A percentile compares a stretch with the other conserved stretches of the same genome.
phyloP scores from a whole-genome alignment of 2,113 vertebrate species.

The Marmota flaviventris region DNA sequence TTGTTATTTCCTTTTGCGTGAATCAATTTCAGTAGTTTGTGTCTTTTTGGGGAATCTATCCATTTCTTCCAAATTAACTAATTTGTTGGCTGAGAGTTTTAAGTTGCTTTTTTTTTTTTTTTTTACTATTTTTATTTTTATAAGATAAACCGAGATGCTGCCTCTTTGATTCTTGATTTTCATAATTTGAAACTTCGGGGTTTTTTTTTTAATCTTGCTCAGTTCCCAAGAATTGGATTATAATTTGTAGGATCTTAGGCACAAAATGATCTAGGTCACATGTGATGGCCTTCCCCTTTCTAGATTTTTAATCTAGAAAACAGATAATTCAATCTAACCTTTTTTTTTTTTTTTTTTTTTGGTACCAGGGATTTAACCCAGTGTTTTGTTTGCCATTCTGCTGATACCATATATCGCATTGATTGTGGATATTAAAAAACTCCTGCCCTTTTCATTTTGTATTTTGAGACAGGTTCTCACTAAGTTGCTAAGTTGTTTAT shows the following conservation, averaged over 20 bases:
- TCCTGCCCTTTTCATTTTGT: no score
- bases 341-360: no score
- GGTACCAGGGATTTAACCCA: no score
- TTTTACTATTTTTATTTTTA: neutral
- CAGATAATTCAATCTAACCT: no score
- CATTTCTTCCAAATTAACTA: neutral
- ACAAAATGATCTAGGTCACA: neutral
- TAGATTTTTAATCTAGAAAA: no score
- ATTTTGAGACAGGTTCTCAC: no score
- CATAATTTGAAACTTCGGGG: neutral
- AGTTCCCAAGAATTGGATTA: neutral
- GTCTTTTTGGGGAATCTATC: neutral
- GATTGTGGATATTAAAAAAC: no score
- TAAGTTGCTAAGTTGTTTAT: no score
- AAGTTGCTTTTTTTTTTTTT: neutral
- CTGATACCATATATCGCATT: no score
- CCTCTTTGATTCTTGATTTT: slow-evolving; percentile 12
- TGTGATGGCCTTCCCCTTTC: neutral
- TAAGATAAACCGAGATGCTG: neutral
- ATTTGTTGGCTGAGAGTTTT: neutral
- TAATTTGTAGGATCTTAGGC: neutral
- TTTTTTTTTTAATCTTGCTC: neutral
- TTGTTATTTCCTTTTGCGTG: slow-evolving; percentile 15
- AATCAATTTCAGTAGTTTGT: slow-evolving; percentile 25
- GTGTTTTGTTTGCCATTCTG: no score